Evolutionary conservation across 2,888 invertebrate genomes (phyloP).

Genomic region (Steinernema scapterisci): DNA sequence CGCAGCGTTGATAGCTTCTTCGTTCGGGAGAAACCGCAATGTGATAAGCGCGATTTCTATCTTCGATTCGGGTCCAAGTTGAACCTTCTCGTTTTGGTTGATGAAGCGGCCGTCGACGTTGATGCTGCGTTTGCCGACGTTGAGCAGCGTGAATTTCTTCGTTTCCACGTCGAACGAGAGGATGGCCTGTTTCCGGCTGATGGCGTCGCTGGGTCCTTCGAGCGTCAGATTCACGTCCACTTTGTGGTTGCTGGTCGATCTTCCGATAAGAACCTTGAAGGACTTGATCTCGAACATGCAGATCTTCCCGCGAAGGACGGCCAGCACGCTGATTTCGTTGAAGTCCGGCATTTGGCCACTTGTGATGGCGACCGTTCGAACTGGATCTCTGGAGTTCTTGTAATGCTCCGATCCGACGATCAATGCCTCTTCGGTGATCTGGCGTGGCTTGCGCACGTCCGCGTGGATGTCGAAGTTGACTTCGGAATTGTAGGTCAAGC

Average conservation of each 20-base stretch:
- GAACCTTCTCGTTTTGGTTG: constrained; percentile 83
- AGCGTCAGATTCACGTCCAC: constrained; percentile 61
- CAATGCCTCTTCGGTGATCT: constrained; percentile 10
- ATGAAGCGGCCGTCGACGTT: constrained; percentile 91
- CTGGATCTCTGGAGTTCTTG: constrained; percentile 12
- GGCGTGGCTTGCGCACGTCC: not conserved
- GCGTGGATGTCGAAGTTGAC: constrained; percentile 25
- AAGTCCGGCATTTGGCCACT: not conserved
- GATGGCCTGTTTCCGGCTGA: constrained; percentile 43
- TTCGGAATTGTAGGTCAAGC: constrained; percentile 16
- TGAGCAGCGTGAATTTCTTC: constrained; percentile 91
- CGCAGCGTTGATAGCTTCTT: constrained; percentile 31
- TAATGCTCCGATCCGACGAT: constrained; percentile 3
- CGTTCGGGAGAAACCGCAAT: constrained; percentile 44
- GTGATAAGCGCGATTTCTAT: constrained; percentile 74
- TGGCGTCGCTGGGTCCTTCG: constrained; percentile 51
- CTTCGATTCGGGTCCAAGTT: constrained; percentile 88
- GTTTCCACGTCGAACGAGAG: constrained; percentile 36
- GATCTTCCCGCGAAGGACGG: constrained; percentile 50
- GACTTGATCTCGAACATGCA: constrained; percentile 50
- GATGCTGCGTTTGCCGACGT: constrained; percentile 90
- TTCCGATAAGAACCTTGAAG: constrained; percentile 45
- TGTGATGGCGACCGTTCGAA: not conserved
- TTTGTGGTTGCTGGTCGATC: constrained; percentile 43
- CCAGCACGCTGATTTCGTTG: constrained; percentile 37